Evolutionary conservation across 2,797 vertebrate species (phyloP), one percentile per base, ranked within the genome.

Genomic region (Propithecus perrieri): DNA sequence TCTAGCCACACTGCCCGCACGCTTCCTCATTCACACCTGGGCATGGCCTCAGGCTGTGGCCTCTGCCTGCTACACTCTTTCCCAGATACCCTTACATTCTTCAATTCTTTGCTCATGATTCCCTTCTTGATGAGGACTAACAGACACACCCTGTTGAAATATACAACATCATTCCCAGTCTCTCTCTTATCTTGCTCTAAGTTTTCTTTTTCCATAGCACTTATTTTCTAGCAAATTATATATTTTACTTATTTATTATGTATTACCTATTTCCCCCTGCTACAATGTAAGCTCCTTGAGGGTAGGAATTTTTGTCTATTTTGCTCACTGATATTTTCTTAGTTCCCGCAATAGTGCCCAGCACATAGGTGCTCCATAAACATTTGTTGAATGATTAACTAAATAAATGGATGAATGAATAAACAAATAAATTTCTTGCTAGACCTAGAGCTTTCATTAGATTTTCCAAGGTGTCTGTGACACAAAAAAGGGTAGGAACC

Each of bases 331-430:
- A 50, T 74, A 38, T 89, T 87, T 92, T 17, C 78, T 88, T 84
- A 43, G 53, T 61, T 38, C 63, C 79, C 38, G 33, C 48, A 75
- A 5, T 7, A 14, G 48, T 30, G 30, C 24, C 43, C 15, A 59
- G 95, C 81, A 89, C 13, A 14, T 41, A 50, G 41, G 18, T 79
- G 41, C 1, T 38, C 30, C 35, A 38, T 84, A 88, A 85, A 72
- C 89, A 67, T 50, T 96, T 96, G 81, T 13, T 87, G 71, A 78
- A 63, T 85, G 79, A 93, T 61, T 95, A 91, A 88, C 43, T 92
- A 63, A 86, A 59, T 74, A 30, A n/a, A 41, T 50, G 35, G 46
- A 55, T 33, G 15, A 48, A 61, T 50, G 50, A n/a, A 75, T 81
- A 48, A 67, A 67, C 9, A 67, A 67, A 65, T n/a, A n/a, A 18